Evolutionary conservation across 2,888 invertebrate genomes (phyloP), one percentile per base, ranked within the genome.

Genomic region (Eupelmus urozonus): DNA sequence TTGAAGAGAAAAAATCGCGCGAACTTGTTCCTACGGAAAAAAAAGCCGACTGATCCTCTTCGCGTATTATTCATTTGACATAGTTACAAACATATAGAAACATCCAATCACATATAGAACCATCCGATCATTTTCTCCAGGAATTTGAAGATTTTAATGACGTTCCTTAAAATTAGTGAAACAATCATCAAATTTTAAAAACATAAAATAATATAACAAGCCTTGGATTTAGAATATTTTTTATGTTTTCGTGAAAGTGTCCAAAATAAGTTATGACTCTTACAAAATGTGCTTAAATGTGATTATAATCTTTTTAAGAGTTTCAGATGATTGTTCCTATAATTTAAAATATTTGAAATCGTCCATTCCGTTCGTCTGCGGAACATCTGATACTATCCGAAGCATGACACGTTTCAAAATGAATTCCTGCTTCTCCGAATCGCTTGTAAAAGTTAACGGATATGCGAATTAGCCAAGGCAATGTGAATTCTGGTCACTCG

Each of bases 331-430:
- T 63, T 66, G 57, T 76, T 67, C 62, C 70, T 55, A 62, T 63
- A 53, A 65, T 65, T 69, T 13, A 13, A 20, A 73, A 66, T 11
- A 66, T 79, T 69, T 59, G 1, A 78, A 71, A 49, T 81, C 81
- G 77, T 82, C 77, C 80, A 85, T 82, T 84, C 70, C 74, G 71
- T 80, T 81, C 78, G 62, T 78, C 71, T 77, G 29, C 72, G 78
- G 69, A 60, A 76, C 60, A 78, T 78, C 62, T 76, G 70, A 63
- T 78, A 82, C 59, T 79, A 70, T 78, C 55, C n/a, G 59, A 80
- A 78, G 51, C 76, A 71, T 76, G 29, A 59, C 59, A 55, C 63
- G 51, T 65, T 76, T 74, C 20, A 45, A 53, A 49, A 51, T 60
- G 29, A 76, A 59, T 76, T 57, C 51, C 51, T 74, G 73, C 40